phyloP scores from a whole-genome alignment of 2,113 vertebrate species.

The Bucco capensis region DNA sequence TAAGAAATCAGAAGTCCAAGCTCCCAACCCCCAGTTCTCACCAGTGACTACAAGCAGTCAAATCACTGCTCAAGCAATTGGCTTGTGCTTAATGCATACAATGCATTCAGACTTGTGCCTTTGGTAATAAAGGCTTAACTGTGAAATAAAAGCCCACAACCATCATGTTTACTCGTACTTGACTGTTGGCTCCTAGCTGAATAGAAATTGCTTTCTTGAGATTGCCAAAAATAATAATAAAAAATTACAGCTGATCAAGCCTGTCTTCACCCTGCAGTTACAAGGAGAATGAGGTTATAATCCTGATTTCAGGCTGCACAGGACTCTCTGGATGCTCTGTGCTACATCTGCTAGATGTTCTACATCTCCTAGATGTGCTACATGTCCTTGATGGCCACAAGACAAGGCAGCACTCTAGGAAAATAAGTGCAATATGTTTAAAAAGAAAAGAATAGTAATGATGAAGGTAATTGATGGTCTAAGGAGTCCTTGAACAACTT shows the following conservation, averaged over 20 bases:
- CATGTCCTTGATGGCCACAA: neutral
- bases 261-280: neutral
- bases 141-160: slow-evolving; percentile 31
- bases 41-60: neutral
- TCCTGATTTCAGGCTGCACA: neutral
- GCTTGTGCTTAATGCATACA: neutral
- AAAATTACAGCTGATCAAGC: neutral
- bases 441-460: neutral
- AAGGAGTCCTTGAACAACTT: neutral
- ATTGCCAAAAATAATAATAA: neutral
- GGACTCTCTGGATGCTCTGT: neutral
- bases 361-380: too few species aligned
- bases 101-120: neutral
- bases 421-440: neutral
- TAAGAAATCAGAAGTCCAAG: neutral
- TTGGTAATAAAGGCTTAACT: neutral
- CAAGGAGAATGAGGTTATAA: neutral
- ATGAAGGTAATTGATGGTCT: neutral
- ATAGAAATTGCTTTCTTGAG: slow-evolving; percentile 22
- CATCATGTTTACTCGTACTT: slow-evolving; percentile 18
- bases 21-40: neutral
- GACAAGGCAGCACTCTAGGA: neutral
- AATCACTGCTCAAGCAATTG: neutral
- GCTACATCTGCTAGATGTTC: neutral
- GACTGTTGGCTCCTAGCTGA: neutral